Evolutionary conservation across 2,888 invertebrate genomes (phyloP).

Genomic region (Cerceris rybyensis): DNA sequence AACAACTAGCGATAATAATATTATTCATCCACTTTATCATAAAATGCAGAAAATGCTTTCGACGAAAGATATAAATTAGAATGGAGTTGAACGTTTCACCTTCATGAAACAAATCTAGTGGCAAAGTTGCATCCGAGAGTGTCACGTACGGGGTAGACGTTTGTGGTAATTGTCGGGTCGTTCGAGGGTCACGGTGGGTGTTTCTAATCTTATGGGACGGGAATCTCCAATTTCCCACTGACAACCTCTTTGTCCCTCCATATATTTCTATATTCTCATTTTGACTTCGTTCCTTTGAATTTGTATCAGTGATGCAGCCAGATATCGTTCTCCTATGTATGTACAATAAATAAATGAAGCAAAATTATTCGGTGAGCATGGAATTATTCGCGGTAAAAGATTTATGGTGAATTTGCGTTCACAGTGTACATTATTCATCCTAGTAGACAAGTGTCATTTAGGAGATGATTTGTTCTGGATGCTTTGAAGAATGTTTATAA

Average conservation of each 20-base stretch:
- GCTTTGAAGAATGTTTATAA: background rate
- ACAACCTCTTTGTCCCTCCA: conserved; percentile 16
- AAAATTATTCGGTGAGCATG: conserved; percentile 12
- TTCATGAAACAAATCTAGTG: background rate
- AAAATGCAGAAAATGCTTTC: no score
- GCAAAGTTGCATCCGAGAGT: background rate
- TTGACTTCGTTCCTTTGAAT: conserved; percentile 11
- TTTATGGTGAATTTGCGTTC: background rate
- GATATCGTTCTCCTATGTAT: conserved; percentile 1
- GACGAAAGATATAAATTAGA: no score
- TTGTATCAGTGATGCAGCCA: background rate
- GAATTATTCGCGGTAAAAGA: background rate
- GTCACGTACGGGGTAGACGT: conserved; percentile 36
- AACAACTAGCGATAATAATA: no score
- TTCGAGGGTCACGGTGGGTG: conserved; percentile 32
- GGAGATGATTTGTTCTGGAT: background rate
- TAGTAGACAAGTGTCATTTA: background rate
- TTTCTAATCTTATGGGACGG: conserved; percentile 19
- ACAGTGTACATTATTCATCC: background rate
- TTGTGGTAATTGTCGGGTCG: conserved; percentile 50
- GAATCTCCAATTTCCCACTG: conserved; percentile 14
- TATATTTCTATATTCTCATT: conserved; percentile 15
- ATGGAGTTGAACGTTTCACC: no score
- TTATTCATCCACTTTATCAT: no score
- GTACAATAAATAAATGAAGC: conserved; percentile 14